phyloP scores from a whole-genome alignment of 1,140 invertebrate species.

The Conus ventricosus region DNA sequence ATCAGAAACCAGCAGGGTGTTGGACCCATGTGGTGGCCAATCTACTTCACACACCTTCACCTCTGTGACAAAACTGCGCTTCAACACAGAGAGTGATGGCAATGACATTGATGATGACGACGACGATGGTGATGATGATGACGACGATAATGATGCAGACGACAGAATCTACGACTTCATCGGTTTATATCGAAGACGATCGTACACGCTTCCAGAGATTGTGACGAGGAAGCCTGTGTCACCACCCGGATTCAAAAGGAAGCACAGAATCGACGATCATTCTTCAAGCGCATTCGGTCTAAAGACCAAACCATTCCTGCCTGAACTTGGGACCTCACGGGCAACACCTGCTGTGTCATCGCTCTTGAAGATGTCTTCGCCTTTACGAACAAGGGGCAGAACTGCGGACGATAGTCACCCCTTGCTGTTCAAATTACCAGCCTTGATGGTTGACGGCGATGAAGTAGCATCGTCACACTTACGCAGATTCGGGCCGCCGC shows the following conservation, averaged over 20 bases:
- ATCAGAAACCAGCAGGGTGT: background rate
- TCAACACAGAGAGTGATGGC: background rate
- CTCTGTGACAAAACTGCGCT: background rate
- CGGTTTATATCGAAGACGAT: background rate
- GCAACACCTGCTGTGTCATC: background rate
- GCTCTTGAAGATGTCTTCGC: background rate
- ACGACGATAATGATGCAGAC: background rate
- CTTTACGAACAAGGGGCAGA: background rate
- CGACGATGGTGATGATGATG: background rate
- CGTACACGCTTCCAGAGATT: background rate
- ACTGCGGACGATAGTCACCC: background rate
- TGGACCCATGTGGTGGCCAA: background rate
- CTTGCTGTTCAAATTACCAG: background rate
- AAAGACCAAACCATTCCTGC: background rate
- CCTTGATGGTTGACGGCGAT: background rate
- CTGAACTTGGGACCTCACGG: background rate
- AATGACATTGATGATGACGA: background rate
- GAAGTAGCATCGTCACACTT: background rate
- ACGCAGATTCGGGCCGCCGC: background rate
- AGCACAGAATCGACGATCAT: too few relatives aligned
- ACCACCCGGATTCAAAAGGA: background rate
- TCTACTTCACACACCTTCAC: background rate
- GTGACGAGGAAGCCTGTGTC: background rate
- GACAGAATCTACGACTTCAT: conserved; percentile 3
- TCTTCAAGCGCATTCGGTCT: background rate